These are phyloP conservation scores for Germaria angustata DNA, from an alignment of 2,888 invertebrate species.

Conservation along the genomic window DNA sequence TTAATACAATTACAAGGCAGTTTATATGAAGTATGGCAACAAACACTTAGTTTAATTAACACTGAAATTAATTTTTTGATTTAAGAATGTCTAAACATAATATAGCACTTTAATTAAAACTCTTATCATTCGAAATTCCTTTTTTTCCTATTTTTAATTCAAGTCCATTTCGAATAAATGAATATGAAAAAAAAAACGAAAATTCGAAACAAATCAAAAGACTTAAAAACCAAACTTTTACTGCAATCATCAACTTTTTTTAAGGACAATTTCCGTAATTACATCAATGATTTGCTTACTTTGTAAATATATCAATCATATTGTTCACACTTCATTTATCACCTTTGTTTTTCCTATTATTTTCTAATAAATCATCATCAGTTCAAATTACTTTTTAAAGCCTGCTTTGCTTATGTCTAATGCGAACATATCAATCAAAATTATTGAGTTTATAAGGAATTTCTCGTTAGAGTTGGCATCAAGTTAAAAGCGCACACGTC, in stretches of 20 bases:
- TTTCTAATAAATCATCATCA: conserved; percentile 61
- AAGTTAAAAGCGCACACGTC: not conserved
- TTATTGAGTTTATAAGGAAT: conserved; percentile 12
- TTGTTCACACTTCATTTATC: conserved; percentile 57
- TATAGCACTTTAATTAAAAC: no score
- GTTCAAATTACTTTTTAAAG: conserved; percentile 14
- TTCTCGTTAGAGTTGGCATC: conserved; percentile 3
- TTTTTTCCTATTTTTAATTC: no score
- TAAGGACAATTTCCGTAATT: conserved; percentile 29
- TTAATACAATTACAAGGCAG: no score
- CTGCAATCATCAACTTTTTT: conserved; percentile 21
- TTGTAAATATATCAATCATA: conserved; percentile 27
- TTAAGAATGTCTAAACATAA: no score
- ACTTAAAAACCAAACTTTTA: not conserved
- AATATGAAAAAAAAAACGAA: no score
- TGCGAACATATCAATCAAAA: conserved; percentile 54
- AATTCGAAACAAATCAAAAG: conserved; percentile 4
- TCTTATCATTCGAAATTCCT: no score
- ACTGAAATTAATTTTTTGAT: no score
- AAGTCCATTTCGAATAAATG: no score
- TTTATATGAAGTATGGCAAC: no score
- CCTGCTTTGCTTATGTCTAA: conserved; percentile 9
- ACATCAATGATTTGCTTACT: conserved; percentile 28
- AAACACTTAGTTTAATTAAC: no score
- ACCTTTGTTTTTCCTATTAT: conserved; percentile 37